Evolutionary conservation across 2,113 vertebrate species (phyloP), one percentile per base, ranked within the genome.

Genomic region (Macrotus californicus): DNA sequence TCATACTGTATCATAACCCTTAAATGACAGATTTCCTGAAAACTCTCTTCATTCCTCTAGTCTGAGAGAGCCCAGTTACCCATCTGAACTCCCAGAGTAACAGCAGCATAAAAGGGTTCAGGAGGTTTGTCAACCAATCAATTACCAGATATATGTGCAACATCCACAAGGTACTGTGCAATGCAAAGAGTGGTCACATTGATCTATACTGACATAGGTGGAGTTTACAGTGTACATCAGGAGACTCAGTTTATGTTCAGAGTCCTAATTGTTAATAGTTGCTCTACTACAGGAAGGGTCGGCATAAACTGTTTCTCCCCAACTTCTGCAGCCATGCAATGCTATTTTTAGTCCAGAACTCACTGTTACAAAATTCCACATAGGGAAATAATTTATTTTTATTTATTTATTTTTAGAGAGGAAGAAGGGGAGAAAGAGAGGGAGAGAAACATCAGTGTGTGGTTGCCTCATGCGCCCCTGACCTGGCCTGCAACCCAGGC

Each of bases 271-370:
- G 5, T 64, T 94, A 87, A 76, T 72, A 72, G 76, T 92, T 92
- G 66, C 89, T 93, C 73, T 92, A 41, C 73, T 54, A 52, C 13
- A 48, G 31, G 34, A 87, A 89, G 41, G n/a, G 76, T 85, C 16
- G 9, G 22, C 41, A 90, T 88, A 24, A 90, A 77, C n/a, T 34
- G 1, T 92, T 93, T 93, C 59, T 80, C 16, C 50, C 43, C 6
- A 1, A 80, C 31, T 81, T 93, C 72, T 83, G 75, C 21, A 91
- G 64, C 11, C 24, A 48, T 69, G 48, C 13, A 66, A 70, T 91
- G 54, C 67, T 85, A 94, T 93, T 96, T 96, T 93, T 97, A 97
- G 61, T 66, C n/a, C 16, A 81, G 46, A 69, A 66, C 48, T 88
- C 70, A 90, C 29, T 88, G 48, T 86, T 93, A 93, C 83, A 85